Conservation (phyloP, 37 sponge, comb jelly and placozoan species). For the Spongilla lacustris region DNA sequence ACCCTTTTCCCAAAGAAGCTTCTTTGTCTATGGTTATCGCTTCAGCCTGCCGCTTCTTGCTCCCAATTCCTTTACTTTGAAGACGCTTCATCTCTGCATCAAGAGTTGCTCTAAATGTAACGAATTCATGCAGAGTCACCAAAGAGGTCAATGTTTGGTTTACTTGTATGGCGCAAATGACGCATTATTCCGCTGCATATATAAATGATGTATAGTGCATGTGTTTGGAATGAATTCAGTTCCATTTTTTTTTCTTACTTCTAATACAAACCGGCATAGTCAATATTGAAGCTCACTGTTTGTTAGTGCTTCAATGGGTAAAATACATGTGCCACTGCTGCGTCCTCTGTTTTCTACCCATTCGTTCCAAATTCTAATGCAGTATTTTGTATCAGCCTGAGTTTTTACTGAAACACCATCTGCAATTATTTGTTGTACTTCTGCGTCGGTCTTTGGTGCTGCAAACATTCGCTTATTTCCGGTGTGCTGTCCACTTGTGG, state of each 20-base stretch:
- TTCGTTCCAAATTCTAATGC: too few species aligned
- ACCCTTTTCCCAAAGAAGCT: not conserved
- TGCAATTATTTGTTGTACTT: too few species aligned
- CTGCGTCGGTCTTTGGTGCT: too few species aligned
- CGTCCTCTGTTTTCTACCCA: too few species aligned
- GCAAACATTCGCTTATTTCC: too few species aligned
- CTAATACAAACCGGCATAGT: conserved; percentile 3
- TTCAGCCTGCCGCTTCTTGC: not conserved
- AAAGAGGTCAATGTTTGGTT: not conserved
- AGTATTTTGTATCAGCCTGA: too few species aligned
- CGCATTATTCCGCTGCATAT: not conserved
- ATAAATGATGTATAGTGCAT: too few species aligned
- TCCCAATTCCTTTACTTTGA: not conserved
- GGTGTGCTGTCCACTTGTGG: too few species aligned
- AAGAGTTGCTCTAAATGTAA: not conserved
- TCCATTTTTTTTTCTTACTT: conserved; percentile 5
- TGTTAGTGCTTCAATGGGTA: too few species aligned
- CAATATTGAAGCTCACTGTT: not conserved
- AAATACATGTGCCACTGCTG: too few species aligned
- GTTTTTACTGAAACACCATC: too few species aligned
- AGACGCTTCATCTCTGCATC: conserved; percentile 3
- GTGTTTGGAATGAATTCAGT: not conserved
- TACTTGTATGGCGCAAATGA: not conserved
- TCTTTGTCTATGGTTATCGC: not conserved
- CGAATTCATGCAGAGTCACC: not conserved